These are phyloP conservation scores for Tapirus indicus DNA, from an alignment of 2,797 vertebrate genomes.

Conservation along the genomic window DNA sequence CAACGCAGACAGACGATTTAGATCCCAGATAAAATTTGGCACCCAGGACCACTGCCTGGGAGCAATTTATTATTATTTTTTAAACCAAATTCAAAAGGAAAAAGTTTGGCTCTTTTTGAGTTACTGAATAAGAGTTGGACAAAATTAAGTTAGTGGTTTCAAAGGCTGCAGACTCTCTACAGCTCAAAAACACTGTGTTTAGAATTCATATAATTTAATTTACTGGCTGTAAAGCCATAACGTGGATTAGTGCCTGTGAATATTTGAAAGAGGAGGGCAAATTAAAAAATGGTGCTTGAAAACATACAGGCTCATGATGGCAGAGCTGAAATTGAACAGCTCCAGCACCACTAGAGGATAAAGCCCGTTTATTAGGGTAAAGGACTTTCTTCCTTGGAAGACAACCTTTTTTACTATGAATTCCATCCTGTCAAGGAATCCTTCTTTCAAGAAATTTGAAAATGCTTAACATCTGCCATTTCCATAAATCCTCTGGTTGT, in stretches of 20 bases:
- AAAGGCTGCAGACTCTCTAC: conserved; percentile 86
- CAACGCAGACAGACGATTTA: conserved; percentile 83
- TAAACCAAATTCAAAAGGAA: conserved; percentile 79
- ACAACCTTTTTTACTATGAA: background rate
- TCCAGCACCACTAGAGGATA: background rate
- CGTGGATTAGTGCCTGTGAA: conserved; percentile 76
- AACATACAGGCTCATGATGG: background rate
- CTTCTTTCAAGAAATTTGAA: background rate
- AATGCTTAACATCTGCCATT: conserved; percentile 22
- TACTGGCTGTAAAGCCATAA: conserved; percentile 84
- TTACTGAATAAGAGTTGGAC: conserved; percentile 81
- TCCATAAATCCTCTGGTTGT: background rate
- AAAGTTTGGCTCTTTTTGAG: conserved; percentile 81
- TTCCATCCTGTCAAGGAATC: background rate
- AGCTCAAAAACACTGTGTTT: conserved; percentile 86
- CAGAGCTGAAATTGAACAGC: conserved; percentile 26
- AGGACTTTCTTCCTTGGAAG: background rate
- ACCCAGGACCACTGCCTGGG: conserved; percentile 84
- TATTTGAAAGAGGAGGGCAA: conserved; percentile 73
- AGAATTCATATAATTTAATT: conserved; percentile 87
- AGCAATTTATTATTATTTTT: conserved; percentile 85
- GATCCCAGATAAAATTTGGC: conserved; percentile 82
- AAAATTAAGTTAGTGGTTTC: conserved; percentile 88
- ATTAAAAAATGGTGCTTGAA: conserved; percentile 75
- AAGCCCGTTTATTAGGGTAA: background rate